These are phyloP conservation scores for Tetheella fluctuosa DNA, from an alignment of 2,888 invertebrate species.

Conservation along the genomic window DNA sequence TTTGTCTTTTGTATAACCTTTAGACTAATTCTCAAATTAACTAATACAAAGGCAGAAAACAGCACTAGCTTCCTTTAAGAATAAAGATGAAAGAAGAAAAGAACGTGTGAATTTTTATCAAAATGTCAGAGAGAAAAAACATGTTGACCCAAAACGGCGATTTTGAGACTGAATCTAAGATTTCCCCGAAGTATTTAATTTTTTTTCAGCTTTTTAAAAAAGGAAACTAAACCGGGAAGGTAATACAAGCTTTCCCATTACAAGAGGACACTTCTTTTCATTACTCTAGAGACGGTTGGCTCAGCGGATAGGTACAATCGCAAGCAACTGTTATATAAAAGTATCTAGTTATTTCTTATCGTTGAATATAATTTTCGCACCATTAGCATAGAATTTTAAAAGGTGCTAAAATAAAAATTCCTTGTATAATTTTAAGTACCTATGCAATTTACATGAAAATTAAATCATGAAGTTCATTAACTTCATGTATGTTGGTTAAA, in stretches of 20 bases:
- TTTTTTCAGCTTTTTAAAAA: constrained; percentile 42
- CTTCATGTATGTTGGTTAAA: no score
- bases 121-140: not conserved
- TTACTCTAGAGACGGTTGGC: constrained; percentile 59
- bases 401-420: no score
- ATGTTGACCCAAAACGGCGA: constrained; percentile 13
- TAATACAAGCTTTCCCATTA: constrained; percentile 54
- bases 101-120: not conserved
- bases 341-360: constrained; percentile 26
- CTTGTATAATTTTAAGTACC: not conserved
- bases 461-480: no score
- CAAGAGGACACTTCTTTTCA: constrained; percentile 60
- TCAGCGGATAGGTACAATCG: constrained; percentile 50
- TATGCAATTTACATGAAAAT: not conserved
- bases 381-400: no score
- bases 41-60: not conserved
- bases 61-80: not conserved
- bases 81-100: not conserved
- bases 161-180: constrained; percentile 30
- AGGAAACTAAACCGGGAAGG: constrained; percentile 50
- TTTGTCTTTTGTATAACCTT: no score
- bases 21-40: not conserved
- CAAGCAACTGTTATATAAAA: constrained; percentile 41
- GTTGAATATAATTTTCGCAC: constrained; percentile 22
- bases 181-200: constrained; percentile 52